Base-by-base conservation (phyloP, 2,797 vertebrate genomes). In the Lophius americanus region DNA sequence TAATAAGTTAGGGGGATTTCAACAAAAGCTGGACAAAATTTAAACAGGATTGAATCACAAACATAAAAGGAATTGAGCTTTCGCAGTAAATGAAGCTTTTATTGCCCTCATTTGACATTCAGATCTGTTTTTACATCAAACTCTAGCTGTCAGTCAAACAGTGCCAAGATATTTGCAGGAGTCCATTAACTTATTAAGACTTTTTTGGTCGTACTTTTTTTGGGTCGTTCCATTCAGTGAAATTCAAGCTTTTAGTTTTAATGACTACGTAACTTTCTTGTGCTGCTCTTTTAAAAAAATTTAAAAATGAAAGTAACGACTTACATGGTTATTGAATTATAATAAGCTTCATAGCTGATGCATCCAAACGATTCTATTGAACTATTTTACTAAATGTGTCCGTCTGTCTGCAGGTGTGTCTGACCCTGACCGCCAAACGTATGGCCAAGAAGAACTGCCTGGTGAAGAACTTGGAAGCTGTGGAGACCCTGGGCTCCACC, bases 361-460 rank as follows among this genome's bases (percentile, higher is more conserved):
- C 51, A 12, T 35, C 35, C 33, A 38, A 59, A 51, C 56, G 32
- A 9, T 13, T 6, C 57, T 23, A 6, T 9, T n/a, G 4, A 32
- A 38, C 7, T 13, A 53, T 11, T 9, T 11, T 51, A 4, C 32
- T 60, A 10, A 41, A 51, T 64, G 39, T 58, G 2, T 57, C 13
- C 7, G 10, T 64, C 13, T 7, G 10, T 64, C 36, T 39, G 9
- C 76, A 96, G 96, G 96, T 97, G 35, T 97, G 96, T 87, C 91
- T 97, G 91, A 97, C 96, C 0, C 92, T 97, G 80, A 97, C 96
- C 0, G 96, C 96, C 75, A 97, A 97, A 83, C 94, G 96, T 36
- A 97, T 97, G 96, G 96, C 96, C 0, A 90, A 92, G 47, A 97
- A 97, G 86, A 97, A 97, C 88, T 97, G 96, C 67, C 90, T 97